A percentile compares a stretch with the other conserved stretches of the same genome.
phyloP scores from a whole-genome alignment of 2,113 vertebrate species.

The Lamprotornis superbus region DNA sequence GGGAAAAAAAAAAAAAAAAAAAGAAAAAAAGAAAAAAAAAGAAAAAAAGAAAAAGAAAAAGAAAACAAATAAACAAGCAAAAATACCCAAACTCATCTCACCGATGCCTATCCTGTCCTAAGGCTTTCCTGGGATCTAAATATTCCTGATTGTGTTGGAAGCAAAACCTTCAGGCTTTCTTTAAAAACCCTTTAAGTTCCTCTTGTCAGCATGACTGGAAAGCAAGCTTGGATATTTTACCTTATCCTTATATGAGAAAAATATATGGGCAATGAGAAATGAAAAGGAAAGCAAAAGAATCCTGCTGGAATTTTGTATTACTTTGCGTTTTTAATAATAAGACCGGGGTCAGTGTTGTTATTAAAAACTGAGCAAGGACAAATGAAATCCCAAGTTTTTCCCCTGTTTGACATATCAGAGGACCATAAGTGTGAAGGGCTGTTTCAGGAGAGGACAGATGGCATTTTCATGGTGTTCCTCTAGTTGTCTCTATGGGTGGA shows the following conservation, averaged over 20 bases:
- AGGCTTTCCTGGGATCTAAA: background rate
- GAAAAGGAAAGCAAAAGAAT: background rate
- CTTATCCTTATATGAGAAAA: background rate
- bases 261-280: background rate
- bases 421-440: background rate
- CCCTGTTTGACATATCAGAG: background rate
- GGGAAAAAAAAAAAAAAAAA: background rate
- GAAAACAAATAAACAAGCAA: too few relatives aligned
- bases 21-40: background rate
- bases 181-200: background rate
- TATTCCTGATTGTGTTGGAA: background rate
- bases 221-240: background rate
- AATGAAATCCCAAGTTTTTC: background rate
- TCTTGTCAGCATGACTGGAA: background rate
- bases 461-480: background rate
- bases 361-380: background rate
- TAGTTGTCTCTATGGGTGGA: background rate
- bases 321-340: background rate
- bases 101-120: background rate
- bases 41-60: background rate
- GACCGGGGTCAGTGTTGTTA: background rate
- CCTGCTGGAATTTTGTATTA: background rate
- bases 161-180: background rate
- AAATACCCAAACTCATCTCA: background rate
- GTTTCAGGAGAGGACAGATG: background rate